Conservation (phyloP, 2,888 invertebrate genomes). For the Uropetala carovei region DNA sequence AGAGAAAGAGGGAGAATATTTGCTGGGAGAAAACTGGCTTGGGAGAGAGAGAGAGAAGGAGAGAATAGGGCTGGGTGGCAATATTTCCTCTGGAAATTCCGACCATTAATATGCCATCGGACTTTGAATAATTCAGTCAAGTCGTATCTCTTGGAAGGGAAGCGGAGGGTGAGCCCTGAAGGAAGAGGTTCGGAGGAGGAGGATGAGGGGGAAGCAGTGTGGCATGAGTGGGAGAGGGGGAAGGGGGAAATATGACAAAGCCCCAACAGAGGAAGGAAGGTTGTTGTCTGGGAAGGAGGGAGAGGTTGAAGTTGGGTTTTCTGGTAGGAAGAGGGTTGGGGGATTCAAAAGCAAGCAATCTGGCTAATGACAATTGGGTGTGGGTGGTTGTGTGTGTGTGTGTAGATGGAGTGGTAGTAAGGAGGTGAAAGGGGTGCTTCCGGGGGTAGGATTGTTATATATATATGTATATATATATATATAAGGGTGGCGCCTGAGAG, state of each 20-base stretch:
- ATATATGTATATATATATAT: constrained; percentile 55
- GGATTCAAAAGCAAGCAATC: constrained; percentile 63
- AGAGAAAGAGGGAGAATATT: constrained; percentile 13
- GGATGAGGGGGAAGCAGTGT: background rate
- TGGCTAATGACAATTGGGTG: constrained; percentile 63
- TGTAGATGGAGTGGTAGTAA: background rate
- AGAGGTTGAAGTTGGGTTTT: constrained; percentile 3
- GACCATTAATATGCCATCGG: constrained; percentile 63
- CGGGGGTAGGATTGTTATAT: constrained; percentile 31
- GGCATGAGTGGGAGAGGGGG: background rate
- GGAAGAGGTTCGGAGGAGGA: background rate
- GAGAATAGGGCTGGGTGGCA: constrained; percentile 59
- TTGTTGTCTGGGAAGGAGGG: constrained; percentile 30
- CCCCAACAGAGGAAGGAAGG: constrained; percentile 37
- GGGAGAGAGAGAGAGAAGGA: background rate
- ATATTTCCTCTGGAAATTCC: constrained; percentile 63
- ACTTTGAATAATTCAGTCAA: constrained; percentile 64
- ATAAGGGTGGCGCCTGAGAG: constrained; percentile 21
- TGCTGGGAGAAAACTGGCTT: constrained; percentile 39
- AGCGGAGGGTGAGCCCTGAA: constrained; percentile 36
- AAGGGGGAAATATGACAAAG: constrained; percentile 50
- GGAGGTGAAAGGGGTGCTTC: constrained; percentile 13
- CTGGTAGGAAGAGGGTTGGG: background rate
- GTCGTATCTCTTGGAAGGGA: constrained; percentile 62
- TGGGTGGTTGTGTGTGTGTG: constrained; percentile 14